Conservation (phyloP, 2,888 invertebrate genomes). For the Halictus quadricinctus region DNA sequence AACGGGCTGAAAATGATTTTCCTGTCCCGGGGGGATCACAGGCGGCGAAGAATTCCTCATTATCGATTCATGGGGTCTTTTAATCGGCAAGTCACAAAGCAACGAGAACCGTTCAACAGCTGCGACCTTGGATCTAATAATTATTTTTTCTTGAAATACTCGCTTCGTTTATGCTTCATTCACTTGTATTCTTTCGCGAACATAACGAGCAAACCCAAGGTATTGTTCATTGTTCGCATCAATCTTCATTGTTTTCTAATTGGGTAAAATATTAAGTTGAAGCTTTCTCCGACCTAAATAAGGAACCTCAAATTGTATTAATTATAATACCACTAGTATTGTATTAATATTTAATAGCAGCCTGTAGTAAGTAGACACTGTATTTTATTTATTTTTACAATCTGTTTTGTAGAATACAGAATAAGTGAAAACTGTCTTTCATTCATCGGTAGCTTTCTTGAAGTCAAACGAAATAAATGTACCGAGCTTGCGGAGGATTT, state of each 20-base stretch:
- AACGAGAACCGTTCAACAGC: neutral
- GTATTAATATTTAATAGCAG: no score
- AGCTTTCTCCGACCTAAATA: no score
- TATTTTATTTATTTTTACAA: neutral
- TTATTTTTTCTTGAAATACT: neutral
- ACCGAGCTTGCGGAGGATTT: neutral
- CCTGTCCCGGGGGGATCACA: neutral
- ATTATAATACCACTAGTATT: no score
- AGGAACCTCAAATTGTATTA: no score
- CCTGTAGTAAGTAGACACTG: no score
- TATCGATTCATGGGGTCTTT: neutral
- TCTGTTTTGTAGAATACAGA: neutral
- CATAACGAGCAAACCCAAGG: no score
- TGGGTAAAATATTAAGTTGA: no score
- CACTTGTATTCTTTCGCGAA: neutral
- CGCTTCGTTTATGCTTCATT: neutral
- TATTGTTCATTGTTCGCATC: no score
- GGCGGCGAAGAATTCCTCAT: neutral
- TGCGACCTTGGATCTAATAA: neutral
- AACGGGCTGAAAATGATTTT: neutral
- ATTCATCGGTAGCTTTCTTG: neutral
- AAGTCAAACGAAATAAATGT: conserved; percentile 1
- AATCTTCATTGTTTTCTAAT: no score
- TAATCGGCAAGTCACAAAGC: neutral
- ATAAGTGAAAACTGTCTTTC: neutral